Base-by-base conservation (phyloP, 2,888 invertebrate genomes). In the Eristalis tenax region DNA sequence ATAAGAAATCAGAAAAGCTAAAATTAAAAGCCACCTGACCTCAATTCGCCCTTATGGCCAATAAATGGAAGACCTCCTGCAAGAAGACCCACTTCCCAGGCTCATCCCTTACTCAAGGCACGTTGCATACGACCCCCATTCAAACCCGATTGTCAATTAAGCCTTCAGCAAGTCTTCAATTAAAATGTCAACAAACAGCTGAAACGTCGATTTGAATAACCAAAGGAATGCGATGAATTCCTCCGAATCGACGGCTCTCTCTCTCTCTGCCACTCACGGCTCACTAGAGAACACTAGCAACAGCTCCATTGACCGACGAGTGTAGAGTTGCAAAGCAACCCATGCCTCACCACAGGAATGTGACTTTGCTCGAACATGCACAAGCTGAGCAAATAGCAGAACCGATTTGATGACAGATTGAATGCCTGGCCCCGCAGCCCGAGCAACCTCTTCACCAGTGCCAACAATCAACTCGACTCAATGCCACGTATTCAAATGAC, bases 371-470 rank as follows among this genome's bases (percentile, higher is more conserved):
- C 61, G 23, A 40, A 69, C 65, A 64, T 80, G 84, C 66, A 50
- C 18, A 28, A 57, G 23, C 26, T 11, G 65, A 59, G 28, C 64
- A 64, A 78, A 82, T 76, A 76, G 18, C 57, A 71, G 68, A 71
- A 71, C 66, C 43, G 57, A 74, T 78, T 35, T 65, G 74, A 64
- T 81, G 82, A 86, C 73, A 86, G 82, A 77, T 86, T 86, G 77
- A 86, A 63, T 74, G 43, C 57, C 68, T 66, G 71, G 73, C 56
- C 63, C 43, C 57, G 74, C 68, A 61, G 61, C 43, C 65, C 73
- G 79, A 57, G 43, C 73, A 40, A 35, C 40, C 76, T 59, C 40
- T 56, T n/a, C 40, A 32, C 61, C 35, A 76, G 75, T 43, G 43
- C 64, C 68, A 81, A 64, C 77, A 77, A 74, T 77, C 81, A 77